Evolutionary conservation across 2,113 vertebrate species (phyloP).

Genomic region (Macquaria australasica): DNA sequence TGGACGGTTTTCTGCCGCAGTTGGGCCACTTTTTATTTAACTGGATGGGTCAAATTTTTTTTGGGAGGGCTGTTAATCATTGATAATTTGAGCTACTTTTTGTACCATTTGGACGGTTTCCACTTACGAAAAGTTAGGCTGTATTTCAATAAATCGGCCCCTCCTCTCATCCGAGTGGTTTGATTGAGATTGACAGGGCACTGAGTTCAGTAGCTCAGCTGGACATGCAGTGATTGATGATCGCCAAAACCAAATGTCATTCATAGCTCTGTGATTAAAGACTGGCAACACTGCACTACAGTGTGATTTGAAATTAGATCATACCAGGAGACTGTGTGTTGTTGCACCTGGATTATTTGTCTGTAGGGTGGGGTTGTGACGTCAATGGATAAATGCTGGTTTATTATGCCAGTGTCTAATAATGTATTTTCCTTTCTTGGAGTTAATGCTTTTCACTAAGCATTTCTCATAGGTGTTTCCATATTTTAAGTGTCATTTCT

Average conservation of each 20-base stretch:
- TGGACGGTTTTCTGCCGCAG: not conserved
- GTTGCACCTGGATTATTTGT: constrained; percentile 11
- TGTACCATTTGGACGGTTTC: not conserved
- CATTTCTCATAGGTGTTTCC: not conserved
- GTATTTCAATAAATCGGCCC: not conserved
- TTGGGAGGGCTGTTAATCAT: no score
- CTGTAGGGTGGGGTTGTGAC: not conserved
- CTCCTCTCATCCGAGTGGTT: no score
- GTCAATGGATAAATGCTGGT: not conserved
- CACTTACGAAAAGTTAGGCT: not conserved
- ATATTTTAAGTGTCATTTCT: not conserved
- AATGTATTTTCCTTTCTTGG: not conserved
- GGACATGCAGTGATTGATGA: not conserved
- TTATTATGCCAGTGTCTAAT: not conserved
- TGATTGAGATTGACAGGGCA: not conserved
- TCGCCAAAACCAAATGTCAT: not conserved
- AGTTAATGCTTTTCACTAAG: not conserved
- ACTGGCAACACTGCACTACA: not conserved
- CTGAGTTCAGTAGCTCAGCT: not conserved
- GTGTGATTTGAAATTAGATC: constrained; percentile 1
- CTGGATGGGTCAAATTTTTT: no score
- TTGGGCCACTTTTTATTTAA: not conserved
- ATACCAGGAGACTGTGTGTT: not conserved
- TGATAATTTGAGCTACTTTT: not conserved
- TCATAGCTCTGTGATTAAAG: not conserved